Base-by-base conservation (phyloP, 2,888 invertebrate species). In the Drosophila nigritarsus region DNA sequence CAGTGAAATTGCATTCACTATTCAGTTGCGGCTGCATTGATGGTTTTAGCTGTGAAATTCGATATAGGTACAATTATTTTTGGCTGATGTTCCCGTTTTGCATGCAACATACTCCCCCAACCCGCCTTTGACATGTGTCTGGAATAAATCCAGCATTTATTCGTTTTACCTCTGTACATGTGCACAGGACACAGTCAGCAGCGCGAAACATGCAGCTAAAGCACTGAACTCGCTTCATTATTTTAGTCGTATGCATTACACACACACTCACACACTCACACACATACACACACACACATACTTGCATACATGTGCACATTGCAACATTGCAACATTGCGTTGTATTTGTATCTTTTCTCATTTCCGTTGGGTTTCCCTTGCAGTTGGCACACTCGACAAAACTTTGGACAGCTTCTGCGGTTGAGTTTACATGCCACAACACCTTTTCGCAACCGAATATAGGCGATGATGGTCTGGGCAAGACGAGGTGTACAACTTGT, bases 381-480 rank as follows among this genome's bases (percentile, higher is more conserved):
- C 69, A 68, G 65, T 53, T 73, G 54, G 65, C 68, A 71, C 38
- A 55, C 38, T 58, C 69, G 54, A 58, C 71, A 73, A 67, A 82
- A 71, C 73, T 83, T 86, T 70, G 74, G 60, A 62, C 68, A 72
- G 74, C 78, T 71, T 76, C 70, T 73, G 86, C 61, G 87, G 87
- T 87, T 70, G 58, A 79, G 79, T 78, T 82, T 86, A 86, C 87
- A 87, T 32, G 75, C 74, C 78, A 75, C 50, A 77, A 73, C 83
- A 78, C 73, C 78, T 71, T 69, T 65, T 69, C 62, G 42, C 60
- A 69, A 55, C 54, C 18, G 45, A 65, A 48, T 64, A 60, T 63
- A 65, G 73, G 65, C 67, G 65, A 49, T 74, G 65, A 40, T 74
- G 79, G 65, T 61, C 50, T 34, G 55, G 49, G 78, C 69, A 15